Conservation (phyloP, 2,888 invertebrate species). For the Chymomyza fuscimana region DNA sequence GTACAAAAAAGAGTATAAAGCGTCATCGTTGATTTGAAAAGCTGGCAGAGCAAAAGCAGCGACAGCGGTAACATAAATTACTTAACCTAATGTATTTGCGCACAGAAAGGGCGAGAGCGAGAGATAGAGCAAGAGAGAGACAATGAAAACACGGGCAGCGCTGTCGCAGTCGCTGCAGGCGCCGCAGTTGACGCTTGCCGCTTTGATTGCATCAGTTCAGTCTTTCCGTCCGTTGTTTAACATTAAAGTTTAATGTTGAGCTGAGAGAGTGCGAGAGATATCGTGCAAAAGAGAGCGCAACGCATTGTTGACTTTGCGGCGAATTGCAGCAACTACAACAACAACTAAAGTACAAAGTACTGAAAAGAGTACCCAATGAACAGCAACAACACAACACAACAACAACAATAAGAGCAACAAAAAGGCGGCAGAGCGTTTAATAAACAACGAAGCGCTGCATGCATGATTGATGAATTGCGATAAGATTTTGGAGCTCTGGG, state of each 20-base stretch:
- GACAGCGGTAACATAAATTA: conserved; percentile 42
- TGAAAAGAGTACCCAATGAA: not conserved
- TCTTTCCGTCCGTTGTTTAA: conserved; percentile 2
- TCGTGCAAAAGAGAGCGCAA: not conserved
- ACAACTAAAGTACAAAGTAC: not conserved
- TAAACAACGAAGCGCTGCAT: conserved; percentile 46
- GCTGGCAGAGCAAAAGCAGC: no score
- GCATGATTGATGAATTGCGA: conserved; percentile 69
- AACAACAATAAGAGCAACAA: not conserved
- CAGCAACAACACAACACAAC: not conserved
- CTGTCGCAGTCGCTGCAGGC: conserved; percentile 9
- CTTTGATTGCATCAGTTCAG: conserved; percentile 43
- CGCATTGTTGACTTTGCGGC: conserved; percentile 28
- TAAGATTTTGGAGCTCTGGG: conserved; percentile 46
- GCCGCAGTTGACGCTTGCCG: not conserved
- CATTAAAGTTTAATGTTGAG: conserved; percentile 28
- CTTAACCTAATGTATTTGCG: conserved; percentile 37
- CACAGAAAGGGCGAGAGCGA: conserved; percentile 1
- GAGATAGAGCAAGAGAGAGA: not conserved
- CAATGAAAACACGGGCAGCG: not conserved
- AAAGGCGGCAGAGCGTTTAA: conserved; percentile 52
- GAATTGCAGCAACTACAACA: conserved; percentile 28
- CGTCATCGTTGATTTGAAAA: conserved; percentile 27
- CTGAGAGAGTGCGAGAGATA: not conserved
- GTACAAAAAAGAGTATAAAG: not conserved